Conservation (phyloP, 1,140 invertebrate genomes). For the Plutomurus gul region DNA sequence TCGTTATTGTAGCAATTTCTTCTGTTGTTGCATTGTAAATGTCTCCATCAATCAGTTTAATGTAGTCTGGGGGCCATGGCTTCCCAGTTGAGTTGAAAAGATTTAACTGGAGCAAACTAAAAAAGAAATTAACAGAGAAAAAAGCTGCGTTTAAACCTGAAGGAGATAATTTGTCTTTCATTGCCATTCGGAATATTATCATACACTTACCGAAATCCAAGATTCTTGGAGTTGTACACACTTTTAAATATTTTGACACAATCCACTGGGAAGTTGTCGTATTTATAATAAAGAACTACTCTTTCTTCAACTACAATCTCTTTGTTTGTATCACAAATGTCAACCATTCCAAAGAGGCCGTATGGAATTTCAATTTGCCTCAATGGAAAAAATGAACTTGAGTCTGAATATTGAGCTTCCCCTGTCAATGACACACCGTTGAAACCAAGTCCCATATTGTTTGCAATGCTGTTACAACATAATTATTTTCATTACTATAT, state of each 20-base stretch:
- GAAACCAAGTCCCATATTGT: conserved; percentile 86
- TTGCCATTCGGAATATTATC: not conserved
- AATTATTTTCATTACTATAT: too few species aligned
- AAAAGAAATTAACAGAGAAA: conserved; percentile 39
- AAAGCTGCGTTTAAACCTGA: not conserved
- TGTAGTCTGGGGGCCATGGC: conserved; percentile 78
- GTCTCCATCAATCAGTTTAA: conserved; percentile 89
- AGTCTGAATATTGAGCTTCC: conserved; percentile 84
- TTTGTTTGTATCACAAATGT: conserved; percentile 94
- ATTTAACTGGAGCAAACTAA: conserved; percentile 88
- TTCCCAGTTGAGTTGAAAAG: conserved; percentile 85
- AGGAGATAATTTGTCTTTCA: not conserved
- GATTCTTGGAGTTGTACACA: conserved; percentile 77
- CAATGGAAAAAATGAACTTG: conserved; percentile 83
- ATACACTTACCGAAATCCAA: conserved; percentile 72
- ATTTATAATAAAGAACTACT: conserved; percentile 94
- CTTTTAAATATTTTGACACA: conserved; percentile 97
- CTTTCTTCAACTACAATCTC: conserved; percentile 87
- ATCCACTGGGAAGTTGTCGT: conserved; percentile 92
- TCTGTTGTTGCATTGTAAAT: conserved; percentile 82
- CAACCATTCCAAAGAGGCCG: conserved; percentile 90
- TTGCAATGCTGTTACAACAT: conserved; percentile 68
- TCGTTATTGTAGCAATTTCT: conserved; percentile 71
- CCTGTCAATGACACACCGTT: conserved; percentile 87
- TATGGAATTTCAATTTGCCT: conserved; percentile 87